Base-by-base conservation (phyloP, 1,140 invertebrate species). In the Aphelenchoides avenae region DNA sequence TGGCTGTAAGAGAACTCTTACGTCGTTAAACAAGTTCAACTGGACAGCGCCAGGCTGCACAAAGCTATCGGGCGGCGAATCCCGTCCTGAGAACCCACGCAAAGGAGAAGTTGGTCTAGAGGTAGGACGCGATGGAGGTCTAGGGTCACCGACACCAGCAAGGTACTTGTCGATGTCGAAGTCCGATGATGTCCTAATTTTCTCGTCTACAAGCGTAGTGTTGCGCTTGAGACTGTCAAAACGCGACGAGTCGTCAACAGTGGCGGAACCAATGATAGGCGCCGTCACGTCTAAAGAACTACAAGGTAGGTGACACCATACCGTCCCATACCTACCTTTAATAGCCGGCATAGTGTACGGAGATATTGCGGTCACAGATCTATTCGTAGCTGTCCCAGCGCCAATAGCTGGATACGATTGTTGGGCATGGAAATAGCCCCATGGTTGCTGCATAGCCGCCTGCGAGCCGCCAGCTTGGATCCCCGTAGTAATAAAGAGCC, bases 401-500 rank as follows among this genome's bases (percentile, higher is more conserved):
- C 15, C 20, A 15, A 41, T 20, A 18, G 31, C 26, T 15, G 20
- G 22, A 4, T 26, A 22, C 11, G n/a, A 13, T 36, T 11, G 34
- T 36, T 7, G 20, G 3, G 4, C 34, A 46, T 20, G 3, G 34
- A 46, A 46, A 27, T 31, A n/a, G n/a, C n/a, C n/a, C n/a, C n/a
- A n/a, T n/a, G n/a, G n/a, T n/a, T n/a, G n/a, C 43, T n/a, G 34
- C 43, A 3, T 46, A 27, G 34, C 29, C 26, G 26, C 43, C 15
- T 9, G 41, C 13, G 11, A 20, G 1, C 26, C 43, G 13, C 52
- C 52, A 15, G 34, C 29, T 27, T 54, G 52, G 34, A 54, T 47
- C 13, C 52, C 52, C 24, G 20, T 53, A 9, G 52, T 54, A 54
- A 54, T 54, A 27, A 54, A 44, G 20, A 54, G 26, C 22, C 52